Conservation (phyloP, 2,888 invertebrate genomes). For the Drosophila colorata region DNA sequence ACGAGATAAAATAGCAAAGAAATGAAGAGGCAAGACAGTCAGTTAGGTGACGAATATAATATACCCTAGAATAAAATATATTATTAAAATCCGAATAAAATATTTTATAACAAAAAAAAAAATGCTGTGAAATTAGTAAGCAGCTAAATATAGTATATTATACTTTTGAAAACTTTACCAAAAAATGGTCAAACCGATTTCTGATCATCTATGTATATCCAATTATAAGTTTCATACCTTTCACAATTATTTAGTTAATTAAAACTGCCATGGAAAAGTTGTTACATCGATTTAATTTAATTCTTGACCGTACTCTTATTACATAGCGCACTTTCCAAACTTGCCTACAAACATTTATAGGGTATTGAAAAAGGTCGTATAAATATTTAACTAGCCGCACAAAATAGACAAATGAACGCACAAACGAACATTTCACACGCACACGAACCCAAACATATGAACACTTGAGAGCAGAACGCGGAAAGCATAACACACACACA, state of each 20-base stretch:
- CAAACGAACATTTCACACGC: slow-evolving; percentile 11
- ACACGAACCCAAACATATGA: neutral
- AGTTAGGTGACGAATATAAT: neutral
- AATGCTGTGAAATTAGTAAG: no score
- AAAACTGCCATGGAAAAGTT: no score
- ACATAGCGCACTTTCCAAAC: neutral
- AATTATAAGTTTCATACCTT: no score
- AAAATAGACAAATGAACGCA: slow-evolving; percentile 38
- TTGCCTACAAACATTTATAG: neutral
- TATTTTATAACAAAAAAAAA: no score
- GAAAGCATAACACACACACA: slow-evolving; percentile 1
- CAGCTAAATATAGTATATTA: no score
- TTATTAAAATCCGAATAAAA: neutral
- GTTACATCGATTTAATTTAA: no score
- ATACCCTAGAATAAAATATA: slow-evolving; percentile 3
- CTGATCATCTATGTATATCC: no score
- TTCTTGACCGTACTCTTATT: no score
- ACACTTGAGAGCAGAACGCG: neutral
- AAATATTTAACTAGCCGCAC: slow-evolving; percentile 55
- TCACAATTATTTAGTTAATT: no score
- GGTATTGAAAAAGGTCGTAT: slow-evolving; percentile 38
- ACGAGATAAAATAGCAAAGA: slow-evolving; percentile 1
- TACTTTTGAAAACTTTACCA: no score
- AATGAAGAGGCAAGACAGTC: neutral
- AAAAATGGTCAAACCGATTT: no score